These are phyloP conservation scores for Atta texana DNA, from an alignment of 1,140 invertebrate genomes.

Conservation along the genomic window DNA sequence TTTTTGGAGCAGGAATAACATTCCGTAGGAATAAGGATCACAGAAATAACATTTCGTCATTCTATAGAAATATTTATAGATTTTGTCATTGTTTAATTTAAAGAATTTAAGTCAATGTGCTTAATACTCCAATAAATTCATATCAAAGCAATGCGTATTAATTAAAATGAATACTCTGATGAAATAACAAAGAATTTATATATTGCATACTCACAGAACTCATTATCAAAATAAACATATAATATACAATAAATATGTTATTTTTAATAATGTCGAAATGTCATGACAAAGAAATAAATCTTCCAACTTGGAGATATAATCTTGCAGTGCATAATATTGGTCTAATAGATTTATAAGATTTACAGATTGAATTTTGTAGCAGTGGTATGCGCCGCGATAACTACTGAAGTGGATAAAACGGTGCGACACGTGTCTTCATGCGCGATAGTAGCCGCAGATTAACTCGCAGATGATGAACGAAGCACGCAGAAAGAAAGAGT, in stretches of 20 bases:
- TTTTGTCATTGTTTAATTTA: background rate
- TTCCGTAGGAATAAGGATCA: constrained; percentile 39
- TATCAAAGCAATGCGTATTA: background rate
- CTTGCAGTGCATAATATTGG: background rate
- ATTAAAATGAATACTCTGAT: background rate
- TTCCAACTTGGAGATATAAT: background rate
- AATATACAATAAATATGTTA: background rate
- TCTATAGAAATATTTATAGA: background rate
- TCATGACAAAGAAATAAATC: background rate
- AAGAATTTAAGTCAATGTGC: background rate
- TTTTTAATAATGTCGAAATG: constrained; percentile 1
- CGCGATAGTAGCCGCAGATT: constrained; percentile 36
- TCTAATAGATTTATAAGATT: constrained; percentile 5
- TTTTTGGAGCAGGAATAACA: constrained; percentile 47
- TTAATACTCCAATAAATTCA: constrained; percentile 10
- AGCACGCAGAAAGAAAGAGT: constrained; percentile 58
- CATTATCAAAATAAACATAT: background rate
- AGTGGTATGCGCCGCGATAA: background rate
- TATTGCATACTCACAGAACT: too few species aligned
- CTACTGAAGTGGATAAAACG: constrained; percentile 31
- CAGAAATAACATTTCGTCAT: constrained; percentile 8
- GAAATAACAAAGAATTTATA: background rate
- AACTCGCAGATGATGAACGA: constrained; percentile 45
- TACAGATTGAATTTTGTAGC: constrained; percentile 13
- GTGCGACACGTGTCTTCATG: constrained; percentile 47